Evolutionary conservation across 2,888 invertebrate genomes (phyloP), one percentile per base, ranked within the genome.

Genomic region (Lamproptera curius): DNA sequence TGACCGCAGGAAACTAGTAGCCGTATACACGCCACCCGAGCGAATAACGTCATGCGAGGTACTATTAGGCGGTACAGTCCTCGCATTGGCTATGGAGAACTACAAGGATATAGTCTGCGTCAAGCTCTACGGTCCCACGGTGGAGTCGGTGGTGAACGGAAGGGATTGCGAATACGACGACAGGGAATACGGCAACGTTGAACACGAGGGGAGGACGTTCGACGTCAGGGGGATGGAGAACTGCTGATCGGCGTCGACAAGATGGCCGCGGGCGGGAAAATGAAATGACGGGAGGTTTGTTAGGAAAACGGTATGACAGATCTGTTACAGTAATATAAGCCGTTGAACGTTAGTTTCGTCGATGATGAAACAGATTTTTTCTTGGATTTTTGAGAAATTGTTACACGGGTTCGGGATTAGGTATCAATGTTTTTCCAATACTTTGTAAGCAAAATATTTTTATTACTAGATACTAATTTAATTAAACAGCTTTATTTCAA

Each of bases 11-110:
- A 92, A 92, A 70, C 88, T 94, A 45, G 86, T 95, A 67, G 92
- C 95, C 16, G 94, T 94, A 0, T 95, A 92, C 80, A 94, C 94
- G 2, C 94, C 95, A 1, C 92, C 92, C 37, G 89, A 90, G 38
- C 89, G 92, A 51, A 92, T 95, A 58, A 91, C 92, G 28, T 92
- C 94, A 0, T 94, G 94, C 73, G 94, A 95, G 67, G 90, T 96
- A 35, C 90, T 93, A 8, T 89, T 92, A 10, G 93, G 93, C 44
- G 95, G 95, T 0, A 89, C 90, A 23, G 89, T 91, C 42, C 89
- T 95, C 1, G 90, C 94, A 1, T 73, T 95, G 46, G 93, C 93
- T 0, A 67, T 94, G 34, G 91, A 92, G 56, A 92, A 93, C 65
- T 89, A 89, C 62, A 85, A 89, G 47, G 89, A 91, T 43, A 82